phyloP scores from a whole-genome alignment of 2,888 invertebrate genomes.

The Venusia cambrica region DNA sequence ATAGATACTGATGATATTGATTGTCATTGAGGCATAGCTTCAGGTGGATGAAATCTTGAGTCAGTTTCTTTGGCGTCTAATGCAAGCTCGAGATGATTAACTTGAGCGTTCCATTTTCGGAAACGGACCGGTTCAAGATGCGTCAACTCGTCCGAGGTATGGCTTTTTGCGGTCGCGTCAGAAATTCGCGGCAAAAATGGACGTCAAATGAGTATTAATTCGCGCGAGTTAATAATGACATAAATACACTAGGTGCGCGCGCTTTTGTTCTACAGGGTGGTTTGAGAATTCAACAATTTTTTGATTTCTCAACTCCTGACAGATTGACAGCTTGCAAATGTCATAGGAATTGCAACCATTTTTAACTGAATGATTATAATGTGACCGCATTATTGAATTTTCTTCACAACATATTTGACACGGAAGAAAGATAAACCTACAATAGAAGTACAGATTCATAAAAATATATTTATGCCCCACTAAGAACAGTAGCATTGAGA shows the following conservation, averaged over 20 bases:
- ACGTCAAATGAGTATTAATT: constrained; percentile 79
- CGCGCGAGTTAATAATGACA: constrained; percentile 79
- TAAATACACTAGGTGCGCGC: constrained; percentile 72
- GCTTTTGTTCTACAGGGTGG: constrained; percentile 52
- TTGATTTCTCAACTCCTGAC: no score
- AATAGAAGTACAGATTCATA: constrained; percentile 3
- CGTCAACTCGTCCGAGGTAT: constrained; percentile 42
- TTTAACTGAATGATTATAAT: no score
- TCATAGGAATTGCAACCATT: no score
- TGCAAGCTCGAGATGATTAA: constrained; percentile 17
- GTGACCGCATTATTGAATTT: no score
- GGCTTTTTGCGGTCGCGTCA: constrained; percentile 55
- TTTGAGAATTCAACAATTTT: constrained; percentile 9
- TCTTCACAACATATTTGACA: no score
- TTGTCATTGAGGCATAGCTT: no score
- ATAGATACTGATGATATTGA: no score
- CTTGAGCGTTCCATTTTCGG: constrained; percentile 52
- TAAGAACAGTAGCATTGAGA: constrained; percentile 9
- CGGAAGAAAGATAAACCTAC: not conserved
- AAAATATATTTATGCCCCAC: constrained; percentile 9
- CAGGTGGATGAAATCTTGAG: no score
- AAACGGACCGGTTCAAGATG: constrained; percentile 39
- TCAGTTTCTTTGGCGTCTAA: constrained; percentile 13
- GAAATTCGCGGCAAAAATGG: constrained; percentile 68
- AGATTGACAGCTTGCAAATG: no score